Conservation (phyloP, 2,888 invertebrate species). For the Ommatoiulus sabulosus region DNA sequence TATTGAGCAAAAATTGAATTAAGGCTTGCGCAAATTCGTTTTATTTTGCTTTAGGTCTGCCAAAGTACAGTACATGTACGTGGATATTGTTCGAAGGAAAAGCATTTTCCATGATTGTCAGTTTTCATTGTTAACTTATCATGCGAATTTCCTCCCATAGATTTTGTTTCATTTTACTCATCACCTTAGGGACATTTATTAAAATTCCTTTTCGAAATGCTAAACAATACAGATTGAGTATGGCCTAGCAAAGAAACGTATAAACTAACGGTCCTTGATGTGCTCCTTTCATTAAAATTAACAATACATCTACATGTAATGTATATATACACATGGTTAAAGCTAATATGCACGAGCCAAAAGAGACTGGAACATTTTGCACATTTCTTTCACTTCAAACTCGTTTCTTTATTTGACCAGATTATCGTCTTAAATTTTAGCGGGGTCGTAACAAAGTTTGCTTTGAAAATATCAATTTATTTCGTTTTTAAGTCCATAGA, state of each 20-base stretch:
- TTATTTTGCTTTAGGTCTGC: background rate
- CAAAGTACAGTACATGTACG: background rate
- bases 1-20: background rate
- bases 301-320: background rate
- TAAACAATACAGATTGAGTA: background rate
- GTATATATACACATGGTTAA: background rate
- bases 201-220: background rate
- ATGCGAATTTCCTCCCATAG: background rate
- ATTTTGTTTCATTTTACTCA: background rate
- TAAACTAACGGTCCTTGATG: no score
- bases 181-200: background rate
- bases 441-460: background rate
- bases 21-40: background rate
- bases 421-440: background rate
- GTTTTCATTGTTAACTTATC: background rate
- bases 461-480: constrained; percentile 4
- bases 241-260: no score
- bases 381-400: background rate
- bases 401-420: background rate
- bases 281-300: no score
- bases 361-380: background rate
- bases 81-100: background rate
- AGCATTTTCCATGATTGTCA: background rate
- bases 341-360: no score
- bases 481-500: background rate